A percentile compares a stretch with the other conserved stretches of the same genome.
Conservation (phyloP, 2,113 vertebrate species). For the Pardalotus punctatus region DNA sequence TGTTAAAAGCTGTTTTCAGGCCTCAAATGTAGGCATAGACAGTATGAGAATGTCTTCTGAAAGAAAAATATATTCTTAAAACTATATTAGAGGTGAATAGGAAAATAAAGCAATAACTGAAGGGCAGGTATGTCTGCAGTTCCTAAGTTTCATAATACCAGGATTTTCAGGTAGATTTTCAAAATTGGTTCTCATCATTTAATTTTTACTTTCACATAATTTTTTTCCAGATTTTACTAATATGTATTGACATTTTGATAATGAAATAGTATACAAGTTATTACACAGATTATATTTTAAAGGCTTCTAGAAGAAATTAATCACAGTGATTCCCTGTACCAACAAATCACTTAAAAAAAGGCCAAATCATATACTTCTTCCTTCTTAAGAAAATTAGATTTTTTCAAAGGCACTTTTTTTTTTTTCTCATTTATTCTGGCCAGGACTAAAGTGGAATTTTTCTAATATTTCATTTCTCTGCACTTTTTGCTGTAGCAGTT, state of each 20-base stretch:
- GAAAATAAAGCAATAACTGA: not conserved
- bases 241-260: not conserved
- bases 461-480: not conserved
- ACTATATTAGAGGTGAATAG: not conserved
- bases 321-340: not conserved
- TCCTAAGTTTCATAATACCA: not conserved
- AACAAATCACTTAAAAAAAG: not conserved
- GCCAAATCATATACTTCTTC: not conserved
- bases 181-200: not conserved
- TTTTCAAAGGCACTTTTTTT: not conserved
- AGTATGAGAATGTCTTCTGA: not conserved
- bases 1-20: not conserved
- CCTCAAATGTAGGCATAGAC: not conserved
- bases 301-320: not conserved
- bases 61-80: not conserved
- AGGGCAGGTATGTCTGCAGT: not conserved
- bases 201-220: not conserved
- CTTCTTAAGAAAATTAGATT: not conserved
- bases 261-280: not conserved
- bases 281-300: not conserved
- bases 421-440: not conserved
- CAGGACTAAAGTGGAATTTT: not conserved
- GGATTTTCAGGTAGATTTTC: not conserved
- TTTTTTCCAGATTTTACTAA: not conserved
- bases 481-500: not conserved